phyloP scores from a whole-genome alignment of 2,113 vertebrate genomes.

The Triplophysa dalaica region DNA sequence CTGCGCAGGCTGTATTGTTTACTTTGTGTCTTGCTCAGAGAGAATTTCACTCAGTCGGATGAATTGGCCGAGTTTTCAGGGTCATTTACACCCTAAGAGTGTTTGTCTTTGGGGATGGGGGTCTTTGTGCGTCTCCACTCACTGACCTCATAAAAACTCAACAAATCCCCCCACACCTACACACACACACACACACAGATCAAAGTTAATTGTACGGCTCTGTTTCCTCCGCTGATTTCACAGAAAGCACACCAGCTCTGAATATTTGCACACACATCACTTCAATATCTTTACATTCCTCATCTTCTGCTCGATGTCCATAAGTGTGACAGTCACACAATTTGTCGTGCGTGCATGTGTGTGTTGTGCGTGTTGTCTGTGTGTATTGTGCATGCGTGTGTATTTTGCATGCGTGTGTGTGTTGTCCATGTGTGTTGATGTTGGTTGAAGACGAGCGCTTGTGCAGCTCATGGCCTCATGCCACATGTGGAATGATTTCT shows the following conservation, averaged over 20 bases:
- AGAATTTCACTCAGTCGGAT: conserved; percentile 55
- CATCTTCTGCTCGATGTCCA: too few relatives aligned
- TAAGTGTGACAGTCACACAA: too few relatives aligned
- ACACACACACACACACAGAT: too few relatives aligned
- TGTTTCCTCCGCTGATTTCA: too few relatives aligned
- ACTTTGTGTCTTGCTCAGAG: conserved; percentile 54
- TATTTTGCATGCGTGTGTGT: background rate
- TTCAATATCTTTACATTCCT: too few relatives aligned
- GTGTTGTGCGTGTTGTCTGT: too few relatives aligned
- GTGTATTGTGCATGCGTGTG: too few relatives aligned
- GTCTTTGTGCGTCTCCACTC: conserved; percentile 29
- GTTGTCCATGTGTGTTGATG: background rate
- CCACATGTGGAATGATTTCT: conserved; percentile 35
- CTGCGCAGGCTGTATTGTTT: conserved; percentile 53
- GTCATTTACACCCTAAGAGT: conserved; percentile 60
- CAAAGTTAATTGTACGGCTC: too few relatives aligned
- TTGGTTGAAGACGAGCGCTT: conserved; percentile 16
- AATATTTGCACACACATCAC: too few relatives aligned
- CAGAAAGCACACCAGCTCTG: too few relatives aligned
- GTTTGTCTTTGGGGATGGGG: conserved; percentile 62
- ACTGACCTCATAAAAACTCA: conserved; percentile 65
- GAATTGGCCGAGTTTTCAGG: conserved; percentile 58
- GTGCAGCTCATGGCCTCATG: conserved; percentile 3
- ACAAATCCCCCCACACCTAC: conserved; percentile 15
- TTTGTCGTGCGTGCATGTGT: too few relatives aligned